A percentile compares a stretch with the other conserved stretches of the same genome.
These are phyloP conservation scores for Lordiphosa clarofinis DNA, from an alignment of 1,140 invertebrate species.

Conservation along the genomic window DNA sequence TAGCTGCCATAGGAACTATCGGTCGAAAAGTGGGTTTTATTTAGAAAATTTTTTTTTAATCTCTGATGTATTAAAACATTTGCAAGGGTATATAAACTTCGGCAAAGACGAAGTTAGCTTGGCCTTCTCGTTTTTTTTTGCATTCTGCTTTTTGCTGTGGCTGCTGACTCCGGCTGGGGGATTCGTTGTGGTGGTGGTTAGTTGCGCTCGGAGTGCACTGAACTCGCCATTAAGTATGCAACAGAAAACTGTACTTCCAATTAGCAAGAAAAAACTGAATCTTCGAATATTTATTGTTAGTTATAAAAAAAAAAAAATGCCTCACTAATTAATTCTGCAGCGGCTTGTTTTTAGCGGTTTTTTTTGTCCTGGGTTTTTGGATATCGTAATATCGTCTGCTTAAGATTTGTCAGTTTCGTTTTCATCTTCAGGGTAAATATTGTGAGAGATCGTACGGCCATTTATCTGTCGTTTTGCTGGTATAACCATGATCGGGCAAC, in stretches of 20 bases:
- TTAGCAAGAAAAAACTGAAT: slow-evolving; percentile 32
- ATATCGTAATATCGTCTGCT: slow-evolving; percentile 10
- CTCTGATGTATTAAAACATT: too few species aligned
- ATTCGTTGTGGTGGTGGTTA: slow-evolving; percentile 13
- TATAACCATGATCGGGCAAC: slow-evolving; percentile 41
- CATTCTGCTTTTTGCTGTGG: slow-evolving; percentile 18
- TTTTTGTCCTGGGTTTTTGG: slow-evolving; percentile 19
- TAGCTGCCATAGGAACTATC: too few species aligned
- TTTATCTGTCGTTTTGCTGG: slow-evolving; percentile 18
- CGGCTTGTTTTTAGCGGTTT: neutral
- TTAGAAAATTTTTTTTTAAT: too few species aligned
- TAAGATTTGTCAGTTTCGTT: neutral
- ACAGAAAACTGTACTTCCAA: slow-evolving; percentile 43
- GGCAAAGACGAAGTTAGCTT: too few species aligned
- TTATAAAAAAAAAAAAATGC: too few species aligned
- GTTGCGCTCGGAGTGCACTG: slow-evolving; percentile 42
- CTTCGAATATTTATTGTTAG: too few species aligned
- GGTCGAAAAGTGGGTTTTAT: too few species aligned
- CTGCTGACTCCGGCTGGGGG: slow-evolving; percentile 12
- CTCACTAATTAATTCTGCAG: too few species aligned
- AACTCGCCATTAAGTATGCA: slow-evolving; percentile 65
- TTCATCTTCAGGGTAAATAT: slow-evolving; percentile 42
- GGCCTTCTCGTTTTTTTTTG: too few species aligned
- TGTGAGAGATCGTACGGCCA: slow-evolving; percentile 51
- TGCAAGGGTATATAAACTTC: too few species aligned